These are phyloP conservation scores for Heliornis fulica DNA, from an alignment of 2,113 vertebrate species.

Conservation along the genomic window DNA sequence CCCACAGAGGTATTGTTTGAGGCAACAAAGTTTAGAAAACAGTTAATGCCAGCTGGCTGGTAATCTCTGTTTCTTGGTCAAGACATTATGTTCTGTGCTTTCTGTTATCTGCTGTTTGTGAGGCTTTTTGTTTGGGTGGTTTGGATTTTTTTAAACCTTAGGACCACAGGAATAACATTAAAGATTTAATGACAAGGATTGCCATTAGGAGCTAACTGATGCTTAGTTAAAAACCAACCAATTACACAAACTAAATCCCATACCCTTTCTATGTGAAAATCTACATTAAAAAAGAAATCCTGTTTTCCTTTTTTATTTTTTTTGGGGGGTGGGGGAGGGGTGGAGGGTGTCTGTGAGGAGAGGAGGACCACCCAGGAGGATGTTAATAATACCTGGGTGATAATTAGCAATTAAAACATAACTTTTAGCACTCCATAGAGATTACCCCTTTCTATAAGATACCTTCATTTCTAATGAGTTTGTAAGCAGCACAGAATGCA, in stretches of 20 bases:
- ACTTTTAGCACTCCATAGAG: neutral
- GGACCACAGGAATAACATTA: neutral
- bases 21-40: neutral
- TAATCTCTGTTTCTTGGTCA: neutral
- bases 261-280: neutral
- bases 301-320: neutral
- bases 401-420: neutral
- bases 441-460: neutral
- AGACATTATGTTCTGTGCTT: neutral
- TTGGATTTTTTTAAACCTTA: neutral
- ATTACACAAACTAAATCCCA: neutral
- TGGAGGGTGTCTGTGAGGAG: too few relatives aligned
- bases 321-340: too few relatives aligned
- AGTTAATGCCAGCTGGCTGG: neutral
- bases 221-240: neutral
- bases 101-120: neutral
- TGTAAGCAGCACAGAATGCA: neutral
- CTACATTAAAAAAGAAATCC: neutral
- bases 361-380: too few relatives aligned
- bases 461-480: neutral
- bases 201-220: neutral
- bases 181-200: neutral
- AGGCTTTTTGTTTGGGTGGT: neutral
- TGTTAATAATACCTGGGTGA: neutral
- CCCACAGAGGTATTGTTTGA: neutral